Evolutionary conservation across 1,140 invertebrate species (phyloP), one percentile per base, ranked within the genome.

Genomic region (Philopotamus ludificatus): DNA sequence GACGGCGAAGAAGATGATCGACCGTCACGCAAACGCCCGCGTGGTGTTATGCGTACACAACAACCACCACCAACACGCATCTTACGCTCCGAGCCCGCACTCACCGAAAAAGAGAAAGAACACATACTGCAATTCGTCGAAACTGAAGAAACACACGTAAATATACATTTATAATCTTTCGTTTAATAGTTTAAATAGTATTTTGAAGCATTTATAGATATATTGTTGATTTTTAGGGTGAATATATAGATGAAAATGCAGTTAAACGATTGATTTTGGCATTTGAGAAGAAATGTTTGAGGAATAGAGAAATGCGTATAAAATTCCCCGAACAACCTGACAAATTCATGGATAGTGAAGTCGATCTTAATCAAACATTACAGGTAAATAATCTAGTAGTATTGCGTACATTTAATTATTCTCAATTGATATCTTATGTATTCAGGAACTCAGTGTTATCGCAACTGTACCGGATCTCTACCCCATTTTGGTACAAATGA

Each of bases 311-410:
- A 82, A 94, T 98, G 89, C 85, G 98, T 71, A 98, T 99, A 0
- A 99, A 99, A 79, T 99, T 95, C 81, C 92, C 95, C 1, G 97
- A 99, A 77, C 87, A 92, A 71, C 94, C 98, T 41, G 93, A 98
- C 75, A 97, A 97, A 77, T 99, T 99, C 79, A 98, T 99, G 95
- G 97, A 99, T 71, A 98, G 96, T 53, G 98, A 99, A 83, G 81
- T 99, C 9, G 95, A 98, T 79, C 79, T 98, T 44, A 93, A 97
- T 79, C 92, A 94, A 72, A 87, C 89, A 1, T 84, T 98, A 55
- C 79, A 81, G 73, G 79, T 80, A 74, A 18, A 12, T 64, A 28
- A 61, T 53, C 25, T 21, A n/a, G 21, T 63, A 21, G n/a, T 0
- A 39, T 41, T 53, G 7, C 20, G 8, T 47, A 20, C 10, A 21